These are phyloP conservation scores for Ophion slaviceki DNA, from an alignment of 2,888 invertebrate genomes.

Conservation along the genomic window DNA sequence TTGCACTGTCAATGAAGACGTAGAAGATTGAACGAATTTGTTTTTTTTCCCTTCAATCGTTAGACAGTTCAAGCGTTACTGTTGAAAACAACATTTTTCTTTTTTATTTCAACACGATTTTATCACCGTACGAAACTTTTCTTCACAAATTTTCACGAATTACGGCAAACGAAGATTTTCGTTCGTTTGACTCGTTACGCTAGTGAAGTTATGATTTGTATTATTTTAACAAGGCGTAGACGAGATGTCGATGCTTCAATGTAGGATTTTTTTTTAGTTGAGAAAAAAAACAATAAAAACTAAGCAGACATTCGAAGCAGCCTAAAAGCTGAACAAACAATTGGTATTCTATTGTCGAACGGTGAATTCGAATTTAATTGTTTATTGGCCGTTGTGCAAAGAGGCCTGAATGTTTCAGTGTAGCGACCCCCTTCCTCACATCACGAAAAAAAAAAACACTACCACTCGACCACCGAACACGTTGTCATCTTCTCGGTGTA, in stretches of 20 bases:
- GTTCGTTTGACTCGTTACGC: neutral
- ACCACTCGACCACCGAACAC: constrained; percentile 81
- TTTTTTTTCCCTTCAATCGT: neutral
- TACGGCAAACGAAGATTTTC: neutral
- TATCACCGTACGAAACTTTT: constrained; percentile 9
- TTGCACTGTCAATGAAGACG: constrained; percentile 43
- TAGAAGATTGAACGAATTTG: constrained; percentile 12
- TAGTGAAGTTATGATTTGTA: constrained; percentile 11
- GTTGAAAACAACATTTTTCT: neutral
- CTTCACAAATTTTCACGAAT: neutral
- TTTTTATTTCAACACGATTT: constrained; percentile 3
- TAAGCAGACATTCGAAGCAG: constrained; percentile 55
- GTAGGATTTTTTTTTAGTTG: neutral
- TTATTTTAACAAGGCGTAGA: constrained; percentile 19
- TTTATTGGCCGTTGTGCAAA: constrained; percentile 78
- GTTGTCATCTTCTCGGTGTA: constrained; percentile 80
- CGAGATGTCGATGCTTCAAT: constrained; percentile 29
- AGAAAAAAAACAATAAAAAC: constrained; percentile 41
- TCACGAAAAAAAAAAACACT: constrained; percentile 77
- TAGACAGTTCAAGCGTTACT: constrained; percentile 11
- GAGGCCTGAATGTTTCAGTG: constrained; percentile 81
- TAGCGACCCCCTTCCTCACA: constrained; percentile 82
- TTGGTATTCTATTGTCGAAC: constrained; percentile 65
- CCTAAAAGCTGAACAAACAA: constrained; percentile 57
- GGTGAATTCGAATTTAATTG: constrained; percentile 73